Evolutionary conservation across 2,797 vertebrate genomes (phyloP).

Genomic region (Alosa sapidissima): DNA sequence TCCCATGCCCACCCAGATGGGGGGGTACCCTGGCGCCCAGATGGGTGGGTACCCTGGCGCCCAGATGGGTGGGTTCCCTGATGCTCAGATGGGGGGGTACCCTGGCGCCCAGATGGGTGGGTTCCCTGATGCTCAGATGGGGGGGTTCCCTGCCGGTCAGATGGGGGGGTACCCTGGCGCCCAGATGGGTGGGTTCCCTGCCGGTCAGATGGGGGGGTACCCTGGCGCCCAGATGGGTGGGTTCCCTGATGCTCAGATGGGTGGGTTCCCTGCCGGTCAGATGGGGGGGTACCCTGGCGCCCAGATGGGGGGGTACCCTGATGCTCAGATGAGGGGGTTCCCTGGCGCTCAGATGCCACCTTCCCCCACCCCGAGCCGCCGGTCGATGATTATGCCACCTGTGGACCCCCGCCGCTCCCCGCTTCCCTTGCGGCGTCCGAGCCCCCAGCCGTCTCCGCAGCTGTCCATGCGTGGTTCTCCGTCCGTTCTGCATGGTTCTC

Average conservation of each 20-base stretch:
- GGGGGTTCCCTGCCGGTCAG: too few relatives aligned
- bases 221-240: too few relatives aligned
- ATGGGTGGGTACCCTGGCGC: not conserved
- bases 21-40: constrained; percentile 20
- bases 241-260: constrained; percentile 44
- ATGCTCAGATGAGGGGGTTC: not conserved
- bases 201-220: too few relatives aligned
- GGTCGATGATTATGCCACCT: constrained; percentile 56
- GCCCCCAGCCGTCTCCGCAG: not conserved
- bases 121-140: too few relatives aligned
- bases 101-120: too few relatives aligned
- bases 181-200: constrained; percentile 28
- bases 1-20: constrained; percentile 57
- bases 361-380: constrained; percentile 70
- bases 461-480: not conserved
- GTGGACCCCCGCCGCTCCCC: constrained; percentile 6
- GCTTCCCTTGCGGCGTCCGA: not conserved
- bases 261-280: constrained; percentile 25
- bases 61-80: too few relatives aligned
- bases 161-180: constrained; percentile 39
- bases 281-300: not conserved
- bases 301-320: too few relatives aligned
- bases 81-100: too few relatives aligned
- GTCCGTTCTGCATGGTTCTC: too few relatives aligned
- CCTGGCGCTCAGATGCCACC: constrained; percentile 33